A percentile compares a stretch with the other conserved stretches of the same genome.
Evolutionary conservation across 2,797 vertebrate genomes (phyloP).

Genomic region (Numenius phaeopus): DNA sequence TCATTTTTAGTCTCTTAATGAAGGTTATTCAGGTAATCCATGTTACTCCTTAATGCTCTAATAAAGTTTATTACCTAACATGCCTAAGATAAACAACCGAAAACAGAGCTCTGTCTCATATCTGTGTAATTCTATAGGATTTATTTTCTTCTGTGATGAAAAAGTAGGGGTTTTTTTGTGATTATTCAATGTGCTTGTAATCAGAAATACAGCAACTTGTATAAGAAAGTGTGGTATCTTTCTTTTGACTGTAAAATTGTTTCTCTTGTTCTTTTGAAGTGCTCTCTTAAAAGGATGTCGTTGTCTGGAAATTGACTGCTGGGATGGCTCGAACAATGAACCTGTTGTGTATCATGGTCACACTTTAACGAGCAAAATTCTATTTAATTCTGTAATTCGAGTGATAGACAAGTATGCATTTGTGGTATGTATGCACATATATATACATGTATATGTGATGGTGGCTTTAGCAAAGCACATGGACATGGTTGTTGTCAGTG

Average conservation of each 20-base stretch:
- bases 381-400: constrained; percentile 86
- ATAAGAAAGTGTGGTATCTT: neutral
- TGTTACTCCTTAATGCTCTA: neutral
- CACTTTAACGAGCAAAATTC: constrained; percentile 89
- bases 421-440: constrained; percentile 73
- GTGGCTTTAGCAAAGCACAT: neutral
- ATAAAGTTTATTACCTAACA: neutral
- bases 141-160: neutral
- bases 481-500: neutral
- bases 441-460: neutral
- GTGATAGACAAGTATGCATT: constrained; percentile 87
- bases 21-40: neutral
- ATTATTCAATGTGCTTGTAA: neutral
- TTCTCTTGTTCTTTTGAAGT: constrained; percentile 68
- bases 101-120: neutral
- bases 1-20: neutral
- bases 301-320: constrained; percentile 92
- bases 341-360: constrained; percentile 90
- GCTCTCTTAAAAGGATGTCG: constrained; percentile 90
- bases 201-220: neutral
- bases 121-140: neutral
- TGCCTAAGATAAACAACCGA: neutral
- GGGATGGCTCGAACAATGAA: constrained; percentile 86
- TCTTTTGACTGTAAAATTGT: neutral
- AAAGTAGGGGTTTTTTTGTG: neutral